Base-by-base conservation (phyloP, 1,140 invertebrate species). In the Cecropterus lyciades region DNA sequence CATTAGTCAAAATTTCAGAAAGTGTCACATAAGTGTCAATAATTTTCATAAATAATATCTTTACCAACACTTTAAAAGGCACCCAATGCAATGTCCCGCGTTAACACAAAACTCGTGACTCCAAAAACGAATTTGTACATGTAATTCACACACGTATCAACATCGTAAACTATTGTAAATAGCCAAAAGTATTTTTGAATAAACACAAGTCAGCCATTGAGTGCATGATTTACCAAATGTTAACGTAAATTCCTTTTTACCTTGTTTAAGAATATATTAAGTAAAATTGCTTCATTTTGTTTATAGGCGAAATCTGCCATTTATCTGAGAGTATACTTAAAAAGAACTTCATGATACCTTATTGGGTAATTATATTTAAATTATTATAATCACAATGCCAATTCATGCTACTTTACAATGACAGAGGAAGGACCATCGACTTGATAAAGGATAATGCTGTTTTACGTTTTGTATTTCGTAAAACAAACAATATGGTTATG, bases 111-210 rank as follows among this genome's bases (percentile, higher is more conserved):
- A 65, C 15, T 37, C 79, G 73, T 77, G 75, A 75, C 72, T 69
- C 30, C 51, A 67, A 46, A 77, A 77, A 72, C 43, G 15, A 66
- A 74, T 70, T 70, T 73, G 56, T 69, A 69, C 56, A 69, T 63
- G 16, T 51, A 69, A 73, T 80, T 80, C 45, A 67, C 66, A 73
- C 69, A 69, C 42, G 40, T 59, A 68, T 56, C 17, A 70, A 37
- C 53, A 57, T 68, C 59, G 65, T 67, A 67, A 76, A 69, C 63
- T 67, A 67, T 46, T 52, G 53, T 68, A 69, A 69, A 75, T 69
- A 72, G 43, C 65, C 43, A 64, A 27, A 57, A 66, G 64, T 53
- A 68, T 74, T 63, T 57, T 69, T 75, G 49, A 52, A 67, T 30
- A 65, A 73, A 73, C 45, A 72, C 24, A 60, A 49, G 45, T 60